Evolutionary conservation across 2,113 vertebrate genomes (phyloP), one percentile per base, ranked within the genome.

Genomic region (Dipodomys ordii): DNA sequence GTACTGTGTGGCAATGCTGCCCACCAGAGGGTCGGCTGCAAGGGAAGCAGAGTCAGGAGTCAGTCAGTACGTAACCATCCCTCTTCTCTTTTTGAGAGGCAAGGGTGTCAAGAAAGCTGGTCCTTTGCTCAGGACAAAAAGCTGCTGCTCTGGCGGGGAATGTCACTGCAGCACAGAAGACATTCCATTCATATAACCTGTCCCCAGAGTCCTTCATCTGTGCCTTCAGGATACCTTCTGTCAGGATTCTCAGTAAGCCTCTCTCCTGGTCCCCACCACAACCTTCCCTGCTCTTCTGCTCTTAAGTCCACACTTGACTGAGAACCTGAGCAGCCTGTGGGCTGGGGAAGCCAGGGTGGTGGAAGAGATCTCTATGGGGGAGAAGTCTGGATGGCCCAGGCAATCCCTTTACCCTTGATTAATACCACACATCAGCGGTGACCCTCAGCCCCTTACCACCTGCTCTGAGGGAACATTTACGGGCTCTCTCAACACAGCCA

Each of bases 1-100:
- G 96, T 99, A 99, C 98, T 99, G 99, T 82, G 99, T 99, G 97
- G 99, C 99, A 89, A 99, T 99, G 97, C 99, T 99, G 98, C 99
- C 99, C 96, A 99, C 99, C 97, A 99, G 98, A 87, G 99, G 99
- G 96, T 99, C 99, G 84, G 99, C 99, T 99, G 98, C 8, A 98
- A 98, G 96, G 96, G 92, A 98, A 98, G 95, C 96, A 97, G 97
- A 90, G 95, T 44, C 1, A 0, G 96, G 84, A 96, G 93, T 96
- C 2, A 95, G 93, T 60, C 7, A 67, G 9, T 11, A 28, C 7
- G 53, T 57, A 18, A 23, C 44, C 39, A 71, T 0, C 6, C 25
- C 28, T 32, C 5, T 57, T 67, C 80, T 69, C 74, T 1, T 12
- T 25, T 32, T 1, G 2, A 57, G 53, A 3, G 82, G 35, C 27